A percentile compares a stretch with the other conserved stretches of the same genome.
phyloP scores from a whole-genome alignment of 2,888 invertebrate genomes.

The Phania funesta region DNA sequence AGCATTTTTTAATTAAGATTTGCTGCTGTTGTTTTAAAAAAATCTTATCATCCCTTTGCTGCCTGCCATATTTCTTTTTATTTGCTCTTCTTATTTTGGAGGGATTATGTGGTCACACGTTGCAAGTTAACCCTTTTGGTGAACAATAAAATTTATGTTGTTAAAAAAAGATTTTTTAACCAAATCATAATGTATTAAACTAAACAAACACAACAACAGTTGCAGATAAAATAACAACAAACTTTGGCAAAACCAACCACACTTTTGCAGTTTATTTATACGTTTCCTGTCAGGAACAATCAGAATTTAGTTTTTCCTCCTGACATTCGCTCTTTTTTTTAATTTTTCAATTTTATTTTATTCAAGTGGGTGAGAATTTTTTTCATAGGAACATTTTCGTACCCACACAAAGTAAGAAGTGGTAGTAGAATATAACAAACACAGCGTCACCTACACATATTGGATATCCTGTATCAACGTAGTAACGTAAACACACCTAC shows the following conservation, averaged over 20 bases:
- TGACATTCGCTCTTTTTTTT: conserved; percentile 3
- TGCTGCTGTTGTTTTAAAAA: background rate
- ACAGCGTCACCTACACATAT: conserved; percentile 12
- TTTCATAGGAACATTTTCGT: background rate
- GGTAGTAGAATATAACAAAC: conserved; percentile 5
- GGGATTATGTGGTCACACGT: conserved; percentile 30
- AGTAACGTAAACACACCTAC: background rate
- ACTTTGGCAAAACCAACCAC: conserved; percentile 65
- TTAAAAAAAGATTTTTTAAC: conserved; percentile 21
- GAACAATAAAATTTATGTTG: conserved; percentile 16
- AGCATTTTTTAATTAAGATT: background rate
- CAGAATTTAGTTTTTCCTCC: conserved; percentile 62
- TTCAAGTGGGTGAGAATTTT: background rate
- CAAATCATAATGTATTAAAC: conserved; percentile 40
- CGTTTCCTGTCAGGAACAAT: conserved; percentile 70
- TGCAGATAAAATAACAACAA: conserved; percentile 36
- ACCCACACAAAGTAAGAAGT: background rate
- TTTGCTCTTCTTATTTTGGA: conserved; percentile 9
- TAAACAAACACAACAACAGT: conserved; percentile 18
- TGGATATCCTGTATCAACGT: conserved; percentile 35
- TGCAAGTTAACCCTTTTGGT: conserved; percentile 49
- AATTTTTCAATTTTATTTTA: background rate
- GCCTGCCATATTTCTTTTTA: background rate
- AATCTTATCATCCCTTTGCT: conserved; percentile 2
- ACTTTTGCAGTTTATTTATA: conserved; percentile 67